Conservation (phyloP, 1,140 invertebrate genomes). For the Matsumurasca onukii region DNA sequence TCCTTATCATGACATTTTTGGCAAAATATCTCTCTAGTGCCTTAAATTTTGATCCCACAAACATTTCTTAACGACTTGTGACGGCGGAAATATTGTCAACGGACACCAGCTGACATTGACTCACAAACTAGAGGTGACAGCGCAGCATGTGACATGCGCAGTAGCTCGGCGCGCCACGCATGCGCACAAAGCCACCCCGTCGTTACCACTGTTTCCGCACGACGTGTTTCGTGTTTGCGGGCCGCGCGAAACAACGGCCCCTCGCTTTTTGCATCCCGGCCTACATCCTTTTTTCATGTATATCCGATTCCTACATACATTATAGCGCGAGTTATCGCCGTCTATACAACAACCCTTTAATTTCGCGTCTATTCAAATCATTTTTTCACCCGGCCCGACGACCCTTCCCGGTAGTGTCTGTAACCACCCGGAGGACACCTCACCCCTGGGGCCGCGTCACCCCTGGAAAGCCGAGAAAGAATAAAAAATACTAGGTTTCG, state of each 20-base stretch:
- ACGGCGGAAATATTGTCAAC: too few species aligned
- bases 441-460: constrained; percentile 16
- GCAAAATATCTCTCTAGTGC: too few species aligned
- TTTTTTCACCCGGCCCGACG: constrained; percentile 35
- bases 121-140: too few species aligned
- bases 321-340: constrained; percentile 37
- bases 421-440: constrained; percentile 31
- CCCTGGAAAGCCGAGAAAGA: constrained; percentile 21
- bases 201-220: constrained; percentile 27
- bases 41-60: too few species aligned
- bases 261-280: constrained; percentile 27
- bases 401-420: constrained; percentile 27
- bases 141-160: neutral
- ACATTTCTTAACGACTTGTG: too few species aligned
- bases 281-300: constrained; percentile 39
- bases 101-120: too few species aligned
- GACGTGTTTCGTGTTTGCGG: constrained; percentile 29
- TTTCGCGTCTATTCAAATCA: constrained; percentile 40
- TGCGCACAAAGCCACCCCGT: constrained; percentile 6
- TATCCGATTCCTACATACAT: constrained; percentile 42
- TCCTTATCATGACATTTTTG: too few species aligned
- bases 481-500: constrained; percentile 40
- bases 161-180: neutral
- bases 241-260: constrained; percentile 27
- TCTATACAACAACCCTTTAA: constrained; percentile 41